Percentiles rank a stretch among this genome's conserved stretches.
These are phyloP conservation scores for Pithys albifrons DNA, from an alignment of 2,113 vertebrate genomes.

Conservation along the genomic window DNA sequence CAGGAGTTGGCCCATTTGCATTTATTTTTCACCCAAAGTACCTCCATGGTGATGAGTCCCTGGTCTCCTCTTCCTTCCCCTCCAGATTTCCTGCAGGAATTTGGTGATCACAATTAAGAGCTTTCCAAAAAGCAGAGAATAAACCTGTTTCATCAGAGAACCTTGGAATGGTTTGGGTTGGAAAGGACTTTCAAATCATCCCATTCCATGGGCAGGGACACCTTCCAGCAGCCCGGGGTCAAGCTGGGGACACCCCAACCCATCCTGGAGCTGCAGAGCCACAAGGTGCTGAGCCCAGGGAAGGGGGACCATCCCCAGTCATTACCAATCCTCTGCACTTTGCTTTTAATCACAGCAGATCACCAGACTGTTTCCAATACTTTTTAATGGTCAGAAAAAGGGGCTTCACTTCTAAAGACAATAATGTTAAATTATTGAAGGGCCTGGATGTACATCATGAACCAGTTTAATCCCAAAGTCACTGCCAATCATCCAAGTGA, in stretches of 20 bases:
- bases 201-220: not conserved
- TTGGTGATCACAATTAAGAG: not conserved
- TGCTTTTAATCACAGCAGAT: slow-evolving; percentile 47
- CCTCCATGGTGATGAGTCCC: fast-evolving
- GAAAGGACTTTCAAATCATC: not conserved
- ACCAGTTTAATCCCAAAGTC: slow-evolving; percentile 31
- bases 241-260: not conserved
- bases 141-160: not conserved
- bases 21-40: not conserved
- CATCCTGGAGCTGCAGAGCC: not conserved
- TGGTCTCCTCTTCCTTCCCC: not conserved
- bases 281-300: fast-evolving
- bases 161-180: not conserved
- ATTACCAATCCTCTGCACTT: slow-evolving; percentile 16
- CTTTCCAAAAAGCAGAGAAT: not conserved
- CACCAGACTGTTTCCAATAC: slow-evolving; percentile 6
- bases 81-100: not conserved
- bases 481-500: slow-evolving; percentile 41
- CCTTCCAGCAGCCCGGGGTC: not conserved
- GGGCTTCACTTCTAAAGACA: not conserved
- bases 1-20: fast-evolving
- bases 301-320: not conserved
- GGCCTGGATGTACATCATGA: slow-evolving; percentile 34
- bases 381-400: slow-evolving; percentile 3
- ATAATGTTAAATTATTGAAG: slow-evolving; percentile 11